Conservation (phyloP, 1,140 invertebrate genomes). For the Heliconius eleuchia region DNA sequence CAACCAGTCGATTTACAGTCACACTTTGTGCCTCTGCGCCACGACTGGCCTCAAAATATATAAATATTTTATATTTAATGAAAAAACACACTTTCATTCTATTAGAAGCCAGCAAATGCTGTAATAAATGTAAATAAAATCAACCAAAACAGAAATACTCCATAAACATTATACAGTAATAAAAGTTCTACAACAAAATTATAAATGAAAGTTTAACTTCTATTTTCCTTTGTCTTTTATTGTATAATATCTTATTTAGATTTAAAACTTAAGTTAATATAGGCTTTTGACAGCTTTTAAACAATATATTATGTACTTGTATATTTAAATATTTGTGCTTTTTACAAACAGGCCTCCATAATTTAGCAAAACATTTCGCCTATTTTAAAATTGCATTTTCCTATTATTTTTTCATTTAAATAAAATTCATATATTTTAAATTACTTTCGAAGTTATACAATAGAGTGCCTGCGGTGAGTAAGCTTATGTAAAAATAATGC, state of each 20-base stretch:
- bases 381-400: slow-evolving; percentile 3
- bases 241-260: background rate
- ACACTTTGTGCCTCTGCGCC: no score
- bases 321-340: background rate
- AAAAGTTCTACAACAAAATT: background rate
- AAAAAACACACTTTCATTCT: no score
- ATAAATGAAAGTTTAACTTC: background rate
- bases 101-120: no score
- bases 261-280: background rate
- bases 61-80: no score
- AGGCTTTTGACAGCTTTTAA: background rate
- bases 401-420: slow-evolving; percentile 6
- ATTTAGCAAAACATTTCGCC: slow-evolving; percentile 3
- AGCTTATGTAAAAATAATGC: background rate
- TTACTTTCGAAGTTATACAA: slow-evolving; percentile 18
- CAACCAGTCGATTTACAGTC: no score
- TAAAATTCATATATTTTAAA: slow-evolving; percentile 20
- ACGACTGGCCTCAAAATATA: no score
- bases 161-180: background rate
- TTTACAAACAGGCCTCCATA: background rate
- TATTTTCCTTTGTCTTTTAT: background rate
- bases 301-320: background rate
- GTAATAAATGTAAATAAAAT: no score
- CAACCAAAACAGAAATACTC: no score
- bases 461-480: background rate